Conservation (phyloP, 2,797 vertebrate genomes). For the Lacerta agilis region DNA sequence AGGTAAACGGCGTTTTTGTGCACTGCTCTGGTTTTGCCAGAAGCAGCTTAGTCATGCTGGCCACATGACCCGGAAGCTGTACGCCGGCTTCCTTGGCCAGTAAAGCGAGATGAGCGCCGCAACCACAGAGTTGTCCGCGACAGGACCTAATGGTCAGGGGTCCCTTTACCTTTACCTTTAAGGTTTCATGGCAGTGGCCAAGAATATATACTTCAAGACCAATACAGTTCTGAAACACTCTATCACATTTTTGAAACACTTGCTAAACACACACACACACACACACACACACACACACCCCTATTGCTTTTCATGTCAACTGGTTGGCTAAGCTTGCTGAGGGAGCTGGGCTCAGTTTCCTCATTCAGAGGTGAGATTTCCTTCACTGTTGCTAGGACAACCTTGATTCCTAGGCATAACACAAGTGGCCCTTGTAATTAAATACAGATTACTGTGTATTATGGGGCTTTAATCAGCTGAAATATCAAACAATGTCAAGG, state of each 20-base stretch:
- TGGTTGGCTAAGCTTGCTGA: conserved; percentile 12
- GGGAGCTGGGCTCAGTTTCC: neutral
- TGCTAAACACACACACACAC: neutral
- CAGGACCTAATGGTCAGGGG: too few relatives aligned
- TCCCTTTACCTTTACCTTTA: too few relatives aligned
- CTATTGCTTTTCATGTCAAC: conserved; percentile 21
- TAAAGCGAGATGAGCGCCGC: too few relatives aligned
- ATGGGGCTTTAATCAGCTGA: conserved; percentile 20
- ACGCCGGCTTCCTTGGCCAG: too few relatives aligned
- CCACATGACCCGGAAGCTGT: too few relatives aligned
- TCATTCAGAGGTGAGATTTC: conserved; percentile 22
- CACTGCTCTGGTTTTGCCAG: too few relatives aligned
- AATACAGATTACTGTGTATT: neutral
- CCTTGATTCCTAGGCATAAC: conserved; percentile 49
- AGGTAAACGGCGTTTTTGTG: too few relatives aligned
- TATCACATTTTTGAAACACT: neutral
- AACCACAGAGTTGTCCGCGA: too few relatives aligned
- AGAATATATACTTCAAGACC: neutral
- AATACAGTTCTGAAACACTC: neutral
- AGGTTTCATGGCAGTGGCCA: neutral
- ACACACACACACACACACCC: too few relatives aligned
- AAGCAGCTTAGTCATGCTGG: too few relatives aligned
- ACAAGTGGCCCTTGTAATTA: conserved; percentile 33
- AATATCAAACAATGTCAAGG: conserved; percentile 12
- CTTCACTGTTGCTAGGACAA: neutral